phyloP scores from a whole-genome alignment of 2,113 vertebrate species.

The Rhinogobius similis region DNA sequence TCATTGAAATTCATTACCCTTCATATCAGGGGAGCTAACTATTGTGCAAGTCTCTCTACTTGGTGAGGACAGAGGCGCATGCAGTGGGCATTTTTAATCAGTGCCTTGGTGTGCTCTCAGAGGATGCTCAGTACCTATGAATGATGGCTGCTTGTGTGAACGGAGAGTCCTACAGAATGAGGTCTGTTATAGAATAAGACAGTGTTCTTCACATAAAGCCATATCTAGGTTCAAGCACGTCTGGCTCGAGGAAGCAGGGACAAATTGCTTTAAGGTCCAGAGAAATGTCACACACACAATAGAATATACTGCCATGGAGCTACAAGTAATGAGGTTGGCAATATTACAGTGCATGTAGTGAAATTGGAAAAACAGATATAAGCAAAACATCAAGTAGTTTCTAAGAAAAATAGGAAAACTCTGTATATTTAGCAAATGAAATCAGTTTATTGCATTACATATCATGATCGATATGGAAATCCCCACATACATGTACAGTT shows the following conservation, averaged over 20 bases:
- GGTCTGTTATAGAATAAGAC: constrained; percentile 40
- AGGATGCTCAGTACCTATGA: constrained; percentile 56
- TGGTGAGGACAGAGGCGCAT: constrained; percentile 49
- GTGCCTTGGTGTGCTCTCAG: constrained; percentile 57
- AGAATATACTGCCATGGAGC: constrained; percentile 51
- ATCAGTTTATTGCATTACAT: background rate
- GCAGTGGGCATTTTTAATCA: constrained; percentile 71
- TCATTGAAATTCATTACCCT: constrained; percentile 77
- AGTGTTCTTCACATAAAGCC: constrained; percentile 24
- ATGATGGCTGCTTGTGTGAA: constrained; percentile 48
- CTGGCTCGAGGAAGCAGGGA: constrained; percentile 56
- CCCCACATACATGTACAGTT: constrained; percentile 55
- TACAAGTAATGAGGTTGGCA: constrained; percentile 58
- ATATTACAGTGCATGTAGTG: constrained; percentile 45
- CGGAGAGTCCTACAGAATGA: constrained; percentile 32
- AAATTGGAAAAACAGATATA: no score
- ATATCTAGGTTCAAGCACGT: constrained; percentile 33
- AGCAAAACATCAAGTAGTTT: no score
- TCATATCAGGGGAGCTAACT: constrained; percentile 71
- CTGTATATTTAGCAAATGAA: background rate
- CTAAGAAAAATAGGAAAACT: background rate
- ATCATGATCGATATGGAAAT: constrained; percentile 32
- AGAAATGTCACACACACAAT: constrained; percentile 57
- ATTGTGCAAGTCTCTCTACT: constrained; percentile 59
- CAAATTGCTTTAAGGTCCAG: constrained; percentile 67